Percentiles rank a stretch among this genome's conserved stretches.
Evolutionary conservation across 2,113 vertebrate genomes (phyloP).

Genomic region (Sarotherodon lohbergeri): DNA sequence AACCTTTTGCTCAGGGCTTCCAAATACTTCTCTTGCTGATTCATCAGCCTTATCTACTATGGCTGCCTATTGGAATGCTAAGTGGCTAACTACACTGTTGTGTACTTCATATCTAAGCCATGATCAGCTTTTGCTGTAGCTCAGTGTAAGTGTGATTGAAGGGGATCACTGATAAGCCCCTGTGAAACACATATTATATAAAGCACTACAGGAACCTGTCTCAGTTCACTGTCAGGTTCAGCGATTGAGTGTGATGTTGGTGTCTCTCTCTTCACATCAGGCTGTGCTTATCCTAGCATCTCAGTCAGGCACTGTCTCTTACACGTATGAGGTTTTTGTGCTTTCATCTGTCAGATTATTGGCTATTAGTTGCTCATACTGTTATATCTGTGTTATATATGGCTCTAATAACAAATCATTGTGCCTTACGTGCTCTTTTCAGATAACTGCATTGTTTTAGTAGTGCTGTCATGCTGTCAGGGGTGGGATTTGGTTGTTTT

Average conservation of each 20-base stretch:
- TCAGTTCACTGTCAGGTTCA: not conserved
- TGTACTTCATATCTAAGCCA: conserved; percentile 21
- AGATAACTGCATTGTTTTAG: not conserved
- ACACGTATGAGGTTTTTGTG: conserved; percentile 2
- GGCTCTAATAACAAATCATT: not conserved
- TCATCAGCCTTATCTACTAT: conserved; percentile 17
- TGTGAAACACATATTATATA: conserved; percentile 12
- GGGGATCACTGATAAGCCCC: conserved; percentile 36
- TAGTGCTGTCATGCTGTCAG: not conserved
- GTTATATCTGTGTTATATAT: not conserved
- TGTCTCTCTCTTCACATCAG: not conserved
- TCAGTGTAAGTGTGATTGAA: conserved; percentile 31
- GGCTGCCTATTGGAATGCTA: conserved; percentile 30
- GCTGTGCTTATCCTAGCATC: not conserved
- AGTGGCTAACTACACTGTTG: not conserved
- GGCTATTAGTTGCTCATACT: not conserved
- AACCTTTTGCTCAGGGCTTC: not conserved
- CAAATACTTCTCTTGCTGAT: conserved; percentile 1
- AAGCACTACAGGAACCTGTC: not conserved
- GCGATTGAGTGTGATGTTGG: not conserved
- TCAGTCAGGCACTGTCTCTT: conserved; percentile 2
- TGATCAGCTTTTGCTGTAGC: conserved; percentile 26
- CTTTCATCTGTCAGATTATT: not conserved
- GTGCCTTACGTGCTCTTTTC: not conserved
- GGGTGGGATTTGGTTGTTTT: conserved; percentile 1